A percentile compares a stretch with the other conserved stretches of the same genome.
Evolutionary conservation across 2,113 vertebrate genomes (phyloP).

Genomic region (Petroica traversi): DNA sequence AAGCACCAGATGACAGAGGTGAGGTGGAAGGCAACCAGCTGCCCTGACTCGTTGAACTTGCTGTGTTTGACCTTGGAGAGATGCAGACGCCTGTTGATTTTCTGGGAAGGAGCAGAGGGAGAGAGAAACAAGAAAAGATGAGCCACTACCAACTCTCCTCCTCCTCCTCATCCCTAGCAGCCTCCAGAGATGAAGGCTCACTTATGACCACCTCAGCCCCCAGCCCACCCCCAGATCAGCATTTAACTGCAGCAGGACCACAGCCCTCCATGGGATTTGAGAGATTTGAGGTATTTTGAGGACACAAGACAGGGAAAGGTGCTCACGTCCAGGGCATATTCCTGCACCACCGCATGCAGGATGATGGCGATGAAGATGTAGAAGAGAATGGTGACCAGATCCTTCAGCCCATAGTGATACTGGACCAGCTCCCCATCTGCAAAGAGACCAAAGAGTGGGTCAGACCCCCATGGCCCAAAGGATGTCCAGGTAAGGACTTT

Average conservation of each 20-base stretch:
- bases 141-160: neutral
- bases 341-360: constrained; percentile 93
- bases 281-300: neutral
- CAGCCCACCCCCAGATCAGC: neutral
- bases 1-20: constrained; percentile 90
- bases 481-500: neutral
- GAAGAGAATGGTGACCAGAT: constrained; percentile 91
- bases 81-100: constrained; percentile 95
- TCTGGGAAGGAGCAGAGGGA: constrained; percentile 71
- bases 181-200: neutral
- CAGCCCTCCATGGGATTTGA: rapidly evolving
- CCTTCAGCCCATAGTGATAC: constrained; percentile 93
- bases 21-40: constrained; percentile 93
- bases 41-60: constrained; percentile 97
- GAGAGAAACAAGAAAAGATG: neutral
- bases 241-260: neutral
- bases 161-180: neutral
- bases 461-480: neutral
- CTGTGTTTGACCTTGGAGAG: constrained; percentile 98
- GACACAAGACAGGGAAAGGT: rapidly evolving
- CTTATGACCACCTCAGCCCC: neutral
- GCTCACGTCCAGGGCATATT: constrained; percentile 94
- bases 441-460: neutral
- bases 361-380: constrained; percentile 94
- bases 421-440: constrained; percentile 88